Percentiles rank a stretch among this genome's conserved stretches.
Evolutionary conservation across 2,888 invertebrate genomes (phyloP).

Genomic region (Drosophila algonquin): DNA sequence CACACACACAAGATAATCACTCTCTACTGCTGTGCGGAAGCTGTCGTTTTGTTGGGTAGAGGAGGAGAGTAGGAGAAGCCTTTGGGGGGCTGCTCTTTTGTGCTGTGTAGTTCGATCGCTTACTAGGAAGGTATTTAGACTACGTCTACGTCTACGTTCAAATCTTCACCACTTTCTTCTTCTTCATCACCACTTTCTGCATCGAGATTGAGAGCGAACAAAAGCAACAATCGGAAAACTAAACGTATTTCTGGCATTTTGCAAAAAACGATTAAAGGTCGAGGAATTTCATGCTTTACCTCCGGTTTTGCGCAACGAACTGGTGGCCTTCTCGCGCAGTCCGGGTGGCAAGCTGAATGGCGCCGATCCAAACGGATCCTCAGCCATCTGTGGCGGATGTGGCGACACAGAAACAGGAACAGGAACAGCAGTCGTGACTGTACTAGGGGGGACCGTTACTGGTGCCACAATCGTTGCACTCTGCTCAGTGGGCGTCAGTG

Average conservation of each 20-base stretch:
- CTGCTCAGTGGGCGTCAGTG: slow-evolving; percentile 82
- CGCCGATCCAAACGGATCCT: slow-evolving; percentile 92
- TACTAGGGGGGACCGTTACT: not conserved
- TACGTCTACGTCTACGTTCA: slow-evolving; percentile 76
- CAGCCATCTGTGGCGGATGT: slow-evolving; percentile 80
- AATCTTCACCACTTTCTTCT: slow-evolving; percentile 55
- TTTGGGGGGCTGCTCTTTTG: slow-evolving; percentile 6
- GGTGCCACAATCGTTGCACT: slow-evolving; percentile 47
- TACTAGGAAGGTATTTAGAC: slow-evolving; percentile 73
- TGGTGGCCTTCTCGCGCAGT: slow-evolving; percentile 84
- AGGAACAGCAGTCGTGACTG: slow-evolving; percentile 10
- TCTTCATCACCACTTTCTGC: slow-evolving; percentile 60
- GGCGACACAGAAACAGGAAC: slow-evolving; percentile 51
- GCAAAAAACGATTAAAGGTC: slow-evolving; percentile 48
- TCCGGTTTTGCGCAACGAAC: slow-evolving; percentile 84
- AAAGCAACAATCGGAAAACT: slow-evolving; percentile 79
- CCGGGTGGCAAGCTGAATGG: slow-evolving; percentile 90
- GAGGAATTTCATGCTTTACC: slow-evolving; percentile 84
- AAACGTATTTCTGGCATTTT: slow-evolving; percentile 75
- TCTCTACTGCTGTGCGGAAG: slow-evolving; percentile 27
- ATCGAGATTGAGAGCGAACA: slow-evolving; percentile 78
- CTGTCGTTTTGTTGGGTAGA: slow-evolving; percentile 6
- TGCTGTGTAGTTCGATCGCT: slow-evolving; percentile 21
- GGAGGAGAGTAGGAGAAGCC: not conserved
- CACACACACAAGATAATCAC: slow-evolving; percentile 4